Evolutionary conservation across 2,797 vertebrate species (phyloP).

Genomic region (Acipenser ruthenus): DNA sequence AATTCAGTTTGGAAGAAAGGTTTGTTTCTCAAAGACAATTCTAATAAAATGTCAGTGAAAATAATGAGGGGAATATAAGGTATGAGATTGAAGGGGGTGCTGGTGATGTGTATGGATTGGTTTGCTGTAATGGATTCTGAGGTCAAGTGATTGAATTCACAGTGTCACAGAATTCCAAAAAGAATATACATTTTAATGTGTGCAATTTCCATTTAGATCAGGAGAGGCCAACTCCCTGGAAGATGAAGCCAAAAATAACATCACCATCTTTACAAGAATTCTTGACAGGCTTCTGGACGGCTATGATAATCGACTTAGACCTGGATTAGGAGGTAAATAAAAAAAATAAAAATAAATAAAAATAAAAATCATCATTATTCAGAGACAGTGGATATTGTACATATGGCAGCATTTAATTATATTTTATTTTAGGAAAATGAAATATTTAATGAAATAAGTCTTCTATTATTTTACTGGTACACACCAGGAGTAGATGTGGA

Average conservation of each 20-base stretch:
- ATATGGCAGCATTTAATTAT: background rate
- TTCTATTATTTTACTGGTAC: no score
- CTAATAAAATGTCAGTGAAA: no score
- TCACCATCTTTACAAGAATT: constrained; percentile 94
- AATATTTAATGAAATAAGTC: no score
- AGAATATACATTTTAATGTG: constrained; percentile 28
- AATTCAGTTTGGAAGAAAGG: no score
- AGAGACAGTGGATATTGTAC: constrained; percentile 11
- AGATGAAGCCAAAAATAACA: constrained; percentile 93
- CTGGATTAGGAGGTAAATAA: constrained; percentile 88
- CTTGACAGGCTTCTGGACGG: constrained; percentile 95
- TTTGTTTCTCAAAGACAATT: no score
- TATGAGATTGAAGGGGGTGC: no score
- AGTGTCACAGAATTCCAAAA: constrained; percentile 9
- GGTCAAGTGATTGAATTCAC: background rate
- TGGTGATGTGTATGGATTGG: no score
- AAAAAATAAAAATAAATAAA: constrained; percentile 1
- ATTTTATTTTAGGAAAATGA: background rate
- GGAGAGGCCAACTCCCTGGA: constrained; percentile 71
- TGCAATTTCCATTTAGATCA: constrained; percentile 64
- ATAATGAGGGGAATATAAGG: no score
- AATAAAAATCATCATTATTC: constrained; percentile 15
- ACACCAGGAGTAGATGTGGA: no score
- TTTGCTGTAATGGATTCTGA: no score
- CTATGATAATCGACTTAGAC: constrained; percentile 94